Conservation (phyloP, 2,797 vertebrate species). For the Garrulus glandarius region DNA sequence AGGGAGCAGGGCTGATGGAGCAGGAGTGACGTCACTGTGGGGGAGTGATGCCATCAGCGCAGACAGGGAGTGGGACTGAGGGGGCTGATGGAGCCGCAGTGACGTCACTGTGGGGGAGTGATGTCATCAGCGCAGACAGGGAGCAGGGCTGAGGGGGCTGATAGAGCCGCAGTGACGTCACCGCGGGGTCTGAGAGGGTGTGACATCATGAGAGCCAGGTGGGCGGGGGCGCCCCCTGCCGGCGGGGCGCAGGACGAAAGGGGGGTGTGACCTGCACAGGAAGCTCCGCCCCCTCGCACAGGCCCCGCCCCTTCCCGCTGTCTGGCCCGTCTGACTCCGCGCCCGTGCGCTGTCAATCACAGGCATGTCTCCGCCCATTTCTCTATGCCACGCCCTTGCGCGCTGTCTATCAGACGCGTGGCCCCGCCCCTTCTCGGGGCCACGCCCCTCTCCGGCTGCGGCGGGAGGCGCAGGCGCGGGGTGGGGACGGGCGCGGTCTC, state of each 20-base stretch:
- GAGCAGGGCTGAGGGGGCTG: too few species aligned
- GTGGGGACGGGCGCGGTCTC: rapidly evolving
- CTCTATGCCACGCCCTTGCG: rapidly evolving
- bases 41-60: background rate
- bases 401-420: rapidly evolving
- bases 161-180: too few species aligned
- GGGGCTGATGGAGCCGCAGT: too few species aligned
- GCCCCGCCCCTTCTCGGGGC: rapidly evolving
- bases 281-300: rapidly evolving
- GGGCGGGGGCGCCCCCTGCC: background rate
- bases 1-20: background rate
- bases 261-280: rapidly evolving
- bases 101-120: background rate
- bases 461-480: background rate
- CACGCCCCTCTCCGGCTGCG: too few species aligned
- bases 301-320: rapidly evolving
- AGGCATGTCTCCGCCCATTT: rapidly evolving
- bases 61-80: too few species aligned
- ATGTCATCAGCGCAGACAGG: background rate
- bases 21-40: too few species aligned
- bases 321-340: rapidly evolving
- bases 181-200: too few species aligned
- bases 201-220: rapidly evolving
- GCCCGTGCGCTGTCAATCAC: rapidly evolving
- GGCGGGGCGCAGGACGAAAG: background rate